Evolutionary conservation across 2,797 vertebrate genomes (phyloP).

Genomic region (Tympanoctomys barrerae): DNA sequence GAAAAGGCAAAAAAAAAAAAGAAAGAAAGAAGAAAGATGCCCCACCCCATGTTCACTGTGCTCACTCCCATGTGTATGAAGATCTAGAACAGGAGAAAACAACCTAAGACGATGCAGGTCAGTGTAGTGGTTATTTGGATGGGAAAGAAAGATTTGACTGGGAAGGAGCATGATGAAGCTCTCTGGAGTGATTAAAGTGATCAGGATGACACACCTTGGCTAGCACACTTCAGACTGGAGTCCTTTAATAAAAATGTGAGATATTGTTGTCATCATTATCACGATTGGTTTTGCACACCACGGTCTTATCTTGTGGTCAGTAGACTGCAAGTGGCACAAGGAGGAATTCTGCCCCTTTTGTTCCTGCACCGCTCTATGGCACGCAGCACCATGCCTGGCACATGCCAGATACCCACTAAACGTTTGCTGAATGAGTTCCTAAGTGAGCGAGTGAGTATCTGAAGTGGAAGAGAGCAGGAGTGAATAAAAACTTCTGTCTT

Average conservation of each 20-base stretch:
- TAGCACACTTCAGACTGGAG: not conserved
- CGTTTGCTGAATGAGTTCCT: not conserved
- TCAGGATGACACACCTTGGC: not conserved
- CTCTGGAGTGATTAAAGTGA: not conserved
- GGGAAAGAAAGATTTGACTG: not conserved
- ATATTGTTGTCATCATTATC: not conserved
- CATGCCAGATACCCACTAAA: not conserved
- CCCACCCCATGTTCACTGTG: not conserved
- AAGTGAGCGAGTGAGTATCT: not conserved
- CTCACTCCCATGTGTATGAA: not conserved
- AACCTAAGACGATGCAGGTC: not conserved
- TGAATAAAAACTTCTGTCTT: not conserved
- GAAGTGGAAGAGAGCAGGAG: not conserved
- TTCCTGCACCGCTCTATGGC: not conserved
- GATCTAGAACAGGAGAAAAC: not conserved
- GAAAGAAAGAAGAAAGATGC: not conserved
- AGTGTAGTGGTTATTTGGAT: not conserved
- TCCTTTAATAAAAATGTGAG: not conserved
- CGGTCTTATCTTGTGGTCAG: not conserved
- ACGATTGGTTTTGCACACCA: not conserved
- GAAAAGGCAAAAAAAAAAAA: too few relatives aligned
- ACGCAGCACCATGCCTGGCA: not conserved
- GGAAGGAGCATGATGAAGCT: too few relatives aligned
- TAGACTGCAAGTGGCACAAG: not conserved
- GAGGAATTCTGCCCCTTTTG: not conserved